A percentile compares a stretch with the other conserved stretches of the same genome.
These are phyloP conservation scores for Amaurobius ferox DNA, from an alignment of 2,888 invertebrate genomes.

Conservation along the genomic window DNA sequence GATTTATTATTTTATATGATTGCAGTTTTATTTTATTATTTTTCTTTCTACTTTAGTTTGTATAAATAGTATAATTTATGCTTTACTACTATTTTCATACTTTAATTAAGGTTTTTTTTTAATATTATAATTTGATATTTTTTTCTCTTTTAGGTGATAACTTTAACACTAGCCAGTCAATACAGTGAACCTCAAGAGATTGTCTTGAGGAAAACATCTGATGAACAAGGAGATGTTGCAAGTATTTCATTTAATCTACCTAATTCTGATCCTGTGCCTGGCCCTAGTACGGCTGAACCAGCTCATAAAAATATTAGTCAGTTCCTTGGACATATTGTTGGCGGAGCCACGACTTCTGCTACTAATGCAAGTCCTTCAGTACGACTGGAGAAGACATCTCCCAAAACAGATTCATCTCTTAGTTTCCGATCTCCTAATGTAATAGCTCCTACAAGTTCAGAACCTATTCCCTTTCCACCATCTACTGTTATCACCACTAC, in stretches of 20 bases:
- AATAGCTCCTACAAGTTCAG: slow-evolving; percentile 83
- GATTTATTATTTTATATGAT: too few relatives aligned
- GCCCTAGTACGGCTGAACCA: slow-evolving; percentile 77
- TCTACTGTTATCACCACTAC: slow-evolving; percentile 66
- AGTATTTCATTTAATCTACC: slow-evolving; percentile 75
- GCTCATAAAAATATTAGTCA: slow-evolving; percentile 78
- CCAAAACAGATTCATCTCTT: slow-evolving; percentile 58
- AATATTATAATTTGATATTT: too few relatives aligned
- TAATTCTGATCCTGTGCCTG: slow-evolving; percentile 75
- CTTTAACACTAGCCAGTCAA: slow-evolving; percentile 82
- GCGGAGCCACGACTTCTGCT: slow-evolving; percentile 54
- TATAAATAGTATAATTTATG: too few relatives aligned
- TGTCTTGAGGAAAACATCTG: slow-evolving; percentile 64
- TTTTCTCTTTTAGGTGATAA: slow-evolving; percentile 80
- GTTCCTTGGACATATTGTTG: slow-evolving; percentile 77
- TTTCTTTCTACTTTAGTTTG: too few relatives aligned
- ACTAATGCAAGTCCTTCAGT: slow-evolving; percentile 24
- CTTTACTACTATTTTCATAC: too few relatives aligned
- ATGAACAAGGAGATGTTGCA: slow-evolving; percentile 62
- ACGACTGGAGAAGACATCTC: slow-evolving; percentile 51
- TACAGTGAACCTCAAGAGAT: slow-evolving; percentile 84
- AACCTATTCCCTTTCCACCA: slow-evolving; percentile 80
- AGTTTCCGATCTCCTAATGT: slow-evolving; percentile 82
- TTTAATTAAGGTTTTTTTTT: too few relatives aligned
- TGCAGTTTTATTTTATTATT: too few relatives aligned